phyloP scores from a whole-genome alignment of 2,797 vertebrate species.

The Myotis pilosus region DNA sequence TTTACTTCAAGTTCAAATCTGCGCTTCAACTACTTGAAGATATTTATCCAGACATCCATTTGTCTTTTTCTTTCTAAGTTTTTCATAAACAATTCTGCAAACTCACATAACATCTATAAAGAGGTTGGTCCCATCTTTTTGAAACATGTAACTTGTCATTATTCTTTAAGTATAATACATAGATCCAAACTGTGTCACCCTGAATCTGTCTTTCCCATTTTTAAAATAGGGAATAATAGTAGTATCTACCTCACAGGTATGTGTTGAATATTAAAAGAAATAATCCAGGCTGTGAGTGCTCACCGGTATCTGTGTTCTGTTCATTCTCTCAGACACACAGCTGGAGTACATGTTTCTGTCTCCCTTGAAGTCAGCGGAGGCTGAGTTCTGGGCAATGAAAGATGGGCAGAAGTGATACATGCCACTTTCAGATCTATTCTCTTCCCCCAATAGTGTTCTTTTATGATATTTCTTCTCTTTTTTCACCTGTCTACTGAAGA shows the following conservation, averaged over 20 bases:
- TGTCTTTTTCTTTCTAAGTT: background rate
- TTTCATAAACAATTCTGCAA: background rate
- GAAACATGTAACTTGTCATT: background rate
- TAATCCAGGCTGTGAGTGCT: background rate
- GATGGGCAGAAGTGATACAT: background rate
- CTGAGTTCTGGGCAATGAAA: background rate
- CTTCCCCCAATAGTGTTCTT: background rate
- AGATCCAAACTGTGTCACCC: background rate
- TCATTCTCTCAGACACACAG: background rate
- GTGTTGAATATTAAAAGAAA: background rate
- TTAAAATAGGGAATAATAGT: background rate
- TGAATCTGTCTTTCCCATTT: background rate
- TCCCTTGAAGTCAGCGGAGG: background rate
- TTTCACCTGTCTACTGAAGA: background rate
- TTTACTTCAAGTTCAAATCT: background rate
- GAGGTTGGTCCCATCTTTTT: background rate
- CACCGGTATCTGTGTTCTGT: background rate
- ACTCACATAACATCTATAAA: background rate
- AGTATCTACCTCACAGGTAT: background rate
- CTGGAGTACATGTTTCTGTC: background rate
- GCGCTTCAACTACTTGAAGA: background rate
- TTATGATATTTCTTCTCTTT: background rate
- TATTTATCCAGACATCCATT: background rate
- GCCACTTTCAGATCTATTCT: background rate
- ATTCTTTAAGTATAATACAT: background rate